Conservation (phyloP, 2,888 invertebrate species). For the Pandemis corylana region DNA sequence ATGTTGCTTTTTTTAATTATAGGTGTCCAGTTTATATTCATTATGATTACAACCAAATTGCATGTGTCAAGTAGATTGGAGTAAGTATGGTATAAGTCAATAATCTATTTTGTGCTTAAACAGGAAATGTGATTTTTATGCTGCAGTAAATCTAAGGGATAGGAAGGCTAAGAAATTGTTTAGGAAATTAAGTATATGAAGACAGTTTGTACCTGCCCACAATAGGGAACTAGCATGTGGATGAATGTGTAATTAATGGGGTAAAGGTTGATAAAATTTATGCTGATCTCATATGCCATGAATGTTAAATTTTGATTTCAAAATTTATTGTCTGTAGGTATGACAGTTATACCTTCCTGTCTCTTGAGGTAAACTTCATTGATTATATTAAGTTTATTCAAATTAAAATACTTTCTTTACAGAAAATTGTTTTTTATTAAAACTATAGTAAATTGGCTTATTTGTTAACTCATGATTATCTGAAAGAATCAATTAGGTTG, state of each 20-base stretch:
- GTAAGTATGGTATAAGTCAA: slow-evolving; percentile 26
- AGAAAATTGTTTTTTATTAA: slow-evolving; percentile 21
- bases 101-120: slow-evolving; percentile 31
- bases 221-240: slow-evolving; percentile 18
- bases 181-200: not conserved
- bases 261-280: slow-evolving; percentile 17
- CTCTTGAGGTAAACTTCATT: slow-evolving; percentile 21
- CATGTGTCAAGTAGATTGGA: slow-evolving; percentile 53
- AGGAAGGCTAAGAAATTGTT: slow-evolving; percentile 22
- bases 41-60: slow-evolving; percentile 53
- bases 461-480: not conserved
- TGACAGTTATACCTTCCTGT: slow-evolving; percentile 31
- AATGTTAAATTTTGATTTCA: slow-evolving; percentile 21
- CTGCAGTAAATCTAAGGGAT: slow-evolving; percentile 18
- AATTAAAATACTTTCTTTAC: slow-evolving; percentile 25
- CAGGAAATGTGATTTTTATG: slow-evolving; percentile 15
- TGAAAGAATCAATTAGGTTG: not conserved
- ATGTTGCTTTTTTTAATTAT: slow-evolving; percentile 54
- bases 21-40: slow-evolving; percentile 44
- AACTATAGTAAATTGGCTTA: not conserved
- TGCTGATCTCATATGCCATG: slow-evolving; percentile 35
- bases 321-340: slow-evolving; percentile 14
- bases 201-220: slow-evolving; percentile 2
- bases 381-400: slow-evolving; percentile 17
- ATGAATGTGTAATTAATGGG: slow-evolving; percentile 17